Base-by-base conservation (phyloP, 2,113 vertebrate genomes). In the Stigmatopora argus region DNA sequence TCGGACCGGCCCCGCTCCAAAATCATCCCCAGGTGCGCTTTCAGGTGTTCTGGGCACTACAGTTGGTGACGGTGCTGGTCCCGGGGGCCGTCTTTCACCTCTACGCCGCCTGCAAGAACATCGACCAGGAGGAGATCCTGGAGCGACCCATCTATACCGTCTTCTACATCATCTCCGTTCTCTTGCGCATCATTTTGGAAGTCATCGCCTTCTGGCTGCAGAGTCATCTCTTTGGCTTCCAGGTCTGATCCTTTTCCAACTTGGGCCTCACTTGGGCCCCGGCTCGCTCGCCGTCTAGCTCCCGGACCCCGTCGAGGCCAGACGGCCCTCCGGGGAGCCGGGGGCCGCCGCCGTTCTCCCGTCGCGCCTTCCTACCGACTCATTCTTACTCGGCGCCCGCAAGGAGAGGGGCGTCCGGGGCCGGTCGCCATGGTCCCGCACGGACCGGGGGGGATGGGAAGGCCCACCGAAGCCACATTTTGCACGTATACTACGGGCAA, bases 201-300 rank as follows among this genome's bases (percentile, higher is more conserved):
- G 88, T 91, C 67, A 72, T 92, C 31, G 92, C 92, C 69, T 95
- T 97, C 86, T 94, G 92, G 92, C 90, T 95, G 59, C 93, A 95
- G 61, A 93, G 91, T 80, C 92, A 93, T 66, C 92, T 96, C 47
- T 96, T 95, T 81, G 92, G 91, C 64, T 95, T 96, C 80, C 89
- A 92, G 89, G 88, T 89, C 2, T 19, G 78, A 67, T 10, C 1
- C 1, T 23, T 60, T 41, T 38, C 11, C 45, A 17, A 44, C 4
- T n/a, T 4, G 10, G 58, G 10, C 18, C 17, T n/a, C 17, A 7
- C 5, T 49, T 3, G 49, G 49, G 14, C 3, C 4, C 3, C 1
- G 7, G 45, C 9, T 52, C 49, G 1, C 9, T 52, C 4, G n/a
- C 0, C 18, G n/a, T 11, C 49, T n/a, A 19, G n/a, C 49, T 19